Conservation (phyloP, 2,888 invertebrate species). For the Nephrocerus scutellatus region DNA sequence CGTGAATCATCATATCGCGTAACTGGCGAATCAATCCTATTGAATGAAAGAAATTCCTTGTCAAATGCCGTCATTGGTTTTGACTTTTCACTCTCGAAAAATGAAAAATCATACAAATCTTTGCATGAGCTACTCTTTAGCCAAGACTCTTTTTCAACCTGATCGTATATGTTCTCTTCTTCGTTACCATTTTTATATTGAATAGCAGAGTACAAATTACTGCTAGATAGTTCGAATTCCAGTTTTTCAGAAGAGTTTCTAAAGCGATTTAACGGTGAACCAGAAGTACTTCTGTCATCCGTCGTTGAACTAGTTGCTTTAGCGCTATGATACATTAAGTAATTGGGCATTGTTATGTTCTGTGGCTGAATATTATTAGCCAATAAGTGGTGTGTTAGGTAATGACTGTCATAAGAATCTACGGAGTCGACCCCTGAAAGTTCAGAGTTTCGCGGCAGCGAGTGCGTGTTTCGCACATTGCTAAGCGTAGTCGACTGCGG, state of each 20-base stretch:
- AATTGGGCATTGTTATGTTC: slow-evolving; percentile 22
- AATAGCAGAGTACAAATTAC: slow-evolving; percentile 52
- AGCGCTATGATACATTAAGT: slow-evolving; percentile 44
- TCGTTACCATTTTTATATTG: slow-evolving; percentile 37
- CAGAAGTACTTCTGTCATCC: slow-evolving; percentile 30
- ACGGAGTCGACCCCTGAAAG: slow-evolving; percentile 46
- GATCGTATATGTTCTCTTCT: slow-evolving; percentile 40
- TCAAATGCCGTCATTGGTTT: slow-evolving; percentile 48
- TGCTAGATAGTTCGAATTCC: slow-evolving; percentile 55
- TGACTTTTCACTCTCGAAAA: slow-evolving; percentile 53
- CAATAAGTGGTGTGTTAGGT: slow-evolving; percentile 41
- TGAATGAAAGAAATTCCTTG: slow-evolving; percentile 46
- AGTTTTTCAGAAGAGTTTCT: slow-evolving; percentile 47
- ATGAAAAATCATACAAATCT: slow-evolving; percentile 66
- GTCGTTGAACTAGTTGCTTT: slow-evolving; percentile 25
- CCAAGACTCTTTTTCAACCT: slow-evolving; percentile 52
- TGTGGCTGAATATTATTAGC: slow-evolving; percentile 27
- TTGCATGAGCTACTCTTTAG: slow-evolving; percentile 76
- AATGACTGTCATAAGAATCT: slow-evolving; percentile 47
- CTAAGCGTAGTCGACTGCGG: slow-evolving; percentile 30
- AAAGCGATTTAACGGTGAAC: slow-evolving; percentile 32
- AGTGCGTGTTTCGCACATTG: slow-evolving; percentile 34
- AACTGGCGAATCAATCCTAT: slow-evolving; percentile 60
- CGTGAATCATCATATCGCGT: slow-evolving; percentile 66
- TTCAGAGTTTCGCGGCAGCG: slow-evolving; percentile 45